Evolutionary conservation across 2,888 invertebrate genomes (phyloP).

Genomic region (Laspeyria flexula): DNA sequence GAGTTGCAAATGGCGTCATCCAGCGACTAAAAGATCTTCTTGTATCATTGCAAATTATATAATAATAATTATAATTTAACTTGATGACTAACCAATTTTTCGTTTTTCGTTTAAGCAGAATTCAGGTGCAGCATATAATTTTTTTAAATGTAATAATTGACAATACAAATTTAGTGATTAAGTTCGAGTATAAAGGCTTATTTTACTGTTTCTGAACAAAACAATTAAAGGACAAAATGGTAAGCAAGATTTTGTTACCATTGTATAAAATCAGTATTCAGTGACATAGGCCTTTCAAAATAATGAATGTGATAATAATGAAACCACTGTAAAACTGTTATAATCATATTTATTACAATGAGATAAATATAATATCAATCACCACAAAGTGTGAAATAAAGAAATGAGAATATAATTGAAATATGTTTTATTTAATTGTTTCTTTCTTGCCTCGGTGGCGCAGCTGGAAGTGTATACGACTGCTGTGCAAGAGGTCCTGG

Average conservation of each 20-base stretch:
- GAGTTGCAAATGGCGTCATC: too few relatives aligned
- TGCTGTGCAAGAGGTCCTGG: too few relatives aligned
- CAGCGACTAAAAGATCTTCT: too few relatives aligned
- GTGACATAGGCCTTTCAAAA: not conserved
- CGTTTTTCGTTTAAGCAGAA: not conserved
- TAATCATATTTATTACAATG: conserved; percentile 40
- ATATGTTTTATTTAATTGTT: too few relatives aligned
- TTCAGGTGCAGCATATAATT: not conserved
- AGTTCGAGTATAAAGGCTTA: conserved; percentile 20
- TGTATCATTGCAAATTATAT: too few relatives aligned
- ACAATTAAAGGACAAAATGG: not conserved
- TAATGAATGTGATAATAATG: conserved; percentile 43
- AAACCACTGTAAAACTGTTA: conserved; percentile 26
- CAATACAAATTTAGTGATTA: conserved; percentile 31
- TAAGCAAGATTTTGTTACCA: too few relatives aligned
- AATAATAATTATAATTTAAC: too few relatives aligned
- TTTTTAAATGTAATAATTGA: conserved; percentile 13
- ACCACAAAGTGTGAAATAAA: conserved; percentile 39
- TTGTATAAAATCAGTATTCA: not conserved
- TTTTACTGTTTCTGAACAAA: conserved; percentile 10
- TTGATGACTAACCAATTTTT: not conserved
- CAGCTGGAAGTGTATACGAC: too few relatives aligned
- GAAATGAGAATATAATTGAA: conserved; percentile 13
- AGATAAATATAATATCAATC: conserved; percentile 21
- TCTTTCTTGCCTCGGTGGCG: too few relatives aligned